These are phyloP conservation scores for Lepisosteus oculatus DNA, from an alignment of 2,113 vertebrate species.

Conservation along the genomic window DNA sequence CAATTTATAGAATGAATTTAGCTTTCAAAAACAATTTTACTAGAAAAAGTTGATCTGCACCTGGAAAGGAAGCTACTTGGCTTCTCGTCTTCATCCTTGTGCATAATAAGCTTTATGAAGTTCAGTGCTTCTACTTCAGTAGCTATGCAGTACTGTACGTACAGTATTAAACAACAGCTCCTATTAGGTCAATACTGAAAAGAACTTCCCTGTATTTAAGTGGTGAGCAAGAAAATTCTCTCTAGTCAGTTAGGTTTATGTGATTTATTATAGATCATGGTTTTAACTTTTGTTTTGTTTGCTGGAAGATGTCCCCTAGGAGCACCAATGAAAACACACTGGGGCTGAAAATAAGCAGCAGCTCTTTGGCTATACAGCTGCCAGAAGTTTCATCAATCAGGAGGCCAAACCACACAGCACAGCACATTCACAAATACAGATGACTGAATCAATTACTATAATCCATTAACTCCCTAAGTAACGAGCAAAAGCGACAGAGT, in stretches of 20 bases:
- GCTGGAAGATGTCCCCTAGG: constrained; percentile 46
- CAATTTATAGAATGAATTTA: constrained; percentile 44
- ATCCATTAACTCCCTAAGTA: constrained; percentile 72
- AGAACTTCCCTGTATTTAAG: background rate
- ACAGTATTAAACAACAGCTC: background rate
- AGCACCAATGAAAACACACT: constrained; percentile 17
- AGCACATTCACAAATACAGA: constrained; percentile 64
- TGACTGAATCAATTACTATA: constrained; percentile 70
- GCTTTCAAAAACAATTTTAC: constrained; percentile 40
- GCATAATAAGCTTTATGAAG: too few species aligned
- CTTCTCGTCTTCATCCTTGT: too few species aligned
- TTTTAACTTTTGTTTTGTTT: constrained; percentile 44
- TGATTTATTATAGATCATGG: constrained; percentile 34
- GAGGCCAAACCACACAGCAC: constrained; percentile 54
- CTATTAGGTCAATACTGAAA: background rate
- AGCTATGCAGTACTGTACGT: background rate
- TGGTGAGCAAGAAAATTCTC: constrained; percentile 12
- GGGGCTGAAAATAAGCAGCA: constrained; percentile 19
- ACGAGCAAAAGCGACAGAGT: constrained; percentile 60
- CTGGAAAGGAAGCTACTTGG: constrained; percentile 41
- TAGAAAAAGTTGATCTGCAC: constrained; percentile 43
- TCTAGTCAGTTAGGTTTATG: constrained; percentile 27
- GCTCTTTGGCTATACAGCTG: constrained; percentile 42
- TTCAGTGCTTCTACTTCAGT: too few species aligned
- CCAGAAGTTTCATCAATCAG: constrained; percentile 62